Evolutionary conservation across 2,113 vertebrate species (phyloP).

Genomic region (Urocynchramus pylzowi): DNA sequence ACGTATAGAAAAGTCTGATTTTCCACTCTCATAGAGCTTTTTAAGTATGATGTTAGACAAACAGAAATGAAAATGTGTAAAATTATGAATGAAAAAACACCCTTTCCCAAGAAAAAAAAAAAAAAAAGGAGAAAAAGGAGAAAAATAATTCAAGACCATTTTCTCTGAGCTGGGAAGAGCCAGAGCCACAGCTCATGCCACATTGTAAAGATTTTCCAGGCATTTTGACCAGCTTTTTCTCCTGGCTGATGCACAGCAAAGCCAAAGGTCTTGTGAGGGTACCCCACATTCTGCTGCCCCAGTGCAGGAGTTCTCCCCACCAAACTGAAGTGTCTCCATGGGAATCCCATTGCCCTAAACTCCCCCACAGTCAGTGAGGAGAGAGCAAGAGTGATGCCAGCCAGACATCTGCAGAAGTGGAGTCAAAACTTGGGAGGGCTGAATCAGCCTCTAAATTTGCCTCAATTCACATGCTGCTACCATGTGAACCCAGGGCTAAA

Average conservation of each 20-base stretch:
- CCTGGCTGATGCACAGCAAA: background rate
- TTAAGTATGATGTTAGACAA: background rate
- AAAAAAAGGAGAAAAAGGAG: background rate
- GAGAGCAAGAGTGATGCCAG: background rate
- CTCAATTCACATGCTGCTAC: background rate
- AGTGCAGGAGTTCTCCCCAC: background rate
- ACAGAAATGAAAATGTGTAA: background rate
- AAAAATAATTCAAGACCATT: background rate
- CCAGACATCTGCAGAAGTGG: background rate
- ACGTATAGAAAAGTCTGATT: background rate
- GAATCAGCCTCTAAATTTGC: background rate
- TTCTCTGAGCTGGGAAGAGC: background rate
- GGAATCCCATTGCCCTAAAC: background rate
- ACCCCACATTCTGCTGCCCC: background rate
- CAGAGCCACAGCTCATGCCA: background rate
- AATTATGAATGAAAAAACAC: background rate
- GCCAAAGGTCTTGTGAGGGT: background rate
- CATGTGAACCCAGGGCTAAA: conserved; percentile 28
- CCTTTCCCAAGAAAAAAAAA: fast-evolving
- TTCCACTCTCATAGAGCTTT: background rate
- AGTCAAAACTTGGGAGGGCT: background rate
- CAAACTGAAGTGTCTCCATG: background rate
- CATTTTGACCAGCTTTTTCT: background rate
- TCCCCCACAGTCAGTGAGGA: background rate
- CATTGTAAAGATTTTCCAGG: background rate